phyloP scores from a whole-genome alignment of 2,888 invertebrate species.

The Brenthis hecate region DNA sequence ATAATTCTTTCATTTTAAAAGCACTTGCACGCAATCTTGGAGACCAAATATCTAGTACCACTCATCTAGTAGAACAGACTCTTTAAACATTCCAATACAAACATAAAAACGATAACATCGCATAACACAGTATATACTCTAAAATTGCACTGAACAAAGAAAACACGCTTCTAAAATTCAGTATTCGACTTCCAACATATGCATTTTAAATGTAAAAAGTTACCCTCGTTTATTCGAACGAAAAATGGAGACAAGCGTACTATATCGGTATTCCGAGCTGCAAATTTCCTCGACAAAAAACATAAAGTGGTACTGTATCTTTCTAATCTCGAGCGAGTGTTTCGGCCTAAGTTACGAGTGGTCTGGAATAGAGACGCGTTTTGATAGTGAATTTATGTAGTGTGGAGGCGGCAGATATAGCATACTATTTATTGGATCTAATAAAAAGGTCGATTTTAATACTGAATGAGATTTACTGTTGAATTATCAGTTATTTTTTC shows the following conservation, averaged over 20 bases:
- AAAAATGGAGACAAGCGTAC: constrained; percentile 34
- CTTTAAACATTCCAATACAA: not conserved
- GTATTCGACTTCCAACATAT: constrained; percentile 33
- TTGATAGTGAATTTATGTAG: constrained; percentile 42
- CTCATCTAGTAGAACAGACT: not conserved
- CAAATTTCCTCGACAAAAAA: constrained; percentile 32
- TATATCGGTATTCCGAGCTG: constrained; percentile 32
- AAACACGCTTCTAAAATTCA: constrained; percentile 32
- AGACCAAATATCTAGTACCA: too few species aligned
- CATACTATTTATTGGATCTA: constrained; percentile 40
- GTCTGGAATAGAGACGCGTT: constrained; percentile 39
- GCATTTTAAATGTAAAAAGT: constrained; percentile 33
- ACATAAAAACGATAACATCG: constrained; percentile 2
- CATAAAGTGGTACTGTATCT: constrained; percentile 29
- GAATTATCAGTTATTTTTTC: not conserved
- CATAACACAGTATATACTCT: constrained; percentile 9
- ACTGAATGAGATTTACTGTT: not conserved
- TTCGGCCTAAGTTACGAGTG: constrained; percentile 42
- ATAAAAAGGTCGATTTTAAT: constrained; percentile 32
- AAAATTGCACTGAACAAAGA: constrained; percentile 26
- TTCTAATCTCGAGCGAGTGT: constrained; percentile 39
- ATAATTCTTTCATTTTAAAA: too few species aligned
- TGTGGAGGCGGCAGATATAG: constrained; percentile 32
- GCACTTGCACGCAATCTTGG: too few species aligned
- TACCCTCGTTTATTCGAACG: constrained; percentile 33